Conservation (phyloP, 37 sponge, comb jelly and placozoan genomes). For the Aphrocallistes beatrix region DNA sequence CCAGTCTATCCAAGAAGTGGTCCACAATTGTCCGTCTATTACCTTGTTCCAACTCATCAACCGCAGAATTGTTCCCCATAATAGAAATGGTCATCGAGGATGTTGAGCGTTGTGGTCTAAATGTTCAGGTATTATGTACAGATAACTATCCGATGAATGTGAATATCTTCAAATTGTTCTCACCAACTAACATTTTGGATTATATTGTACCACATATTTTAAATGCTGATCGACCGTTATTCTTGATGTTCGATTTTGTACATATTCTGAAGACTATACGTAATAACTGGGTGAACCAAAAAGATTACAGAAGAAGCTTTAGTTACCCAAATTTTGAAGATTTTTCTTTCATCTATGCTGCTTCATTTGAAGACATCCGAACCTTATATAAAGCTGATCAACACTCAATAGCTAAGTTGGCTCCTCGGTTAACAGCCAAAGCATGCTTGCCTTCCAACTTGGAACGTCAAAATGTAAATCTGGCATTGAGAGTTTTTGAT, state of each 20-base stretch:
- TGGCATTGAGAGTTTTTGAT: not conserved
- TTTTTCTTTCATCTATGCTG: not conserved
- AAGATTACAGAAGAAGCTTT: not conserved
- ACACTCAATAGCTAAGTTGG: not conserved
- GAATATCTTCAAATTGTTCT: not conserved
- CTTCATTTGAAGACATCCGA: not conserved
- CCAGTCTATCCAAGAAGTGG: not conserved
- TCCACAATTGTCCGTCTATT: not conserved
- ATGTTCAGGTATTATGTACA: not conserved
- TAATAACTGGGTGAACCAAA: not conserved
- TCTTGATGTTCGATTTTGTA: not conserved
- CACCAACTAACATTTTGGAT: not conserved
- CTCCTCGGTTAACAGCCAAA: not conserved
- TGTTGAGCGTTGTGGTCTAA: not conserved
- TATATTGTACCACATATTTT: not conserved
- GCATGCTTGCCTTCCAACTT: not conserved
- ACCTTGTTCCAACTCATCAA: not conserved
- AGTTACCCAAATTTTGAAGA: not conserved
- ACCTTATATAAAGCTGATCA: not conserved
- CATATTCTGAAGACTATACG: not conserved
- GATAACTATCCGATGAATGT: not conserved
- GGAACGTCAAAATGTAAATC: not conserved
- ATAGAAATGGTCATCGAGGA: not conserved
- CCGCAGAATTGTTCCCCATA: not conserved
- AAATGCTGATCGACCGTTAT: not conserved